Percentiles rank a stretch among this genome's conserved stretches.
These are phyloP conservation scores for Mormoops blainvillei DNA, from an alignment of 2,113 vertebrate genomes.

Conservation along the genomic window DNA sequence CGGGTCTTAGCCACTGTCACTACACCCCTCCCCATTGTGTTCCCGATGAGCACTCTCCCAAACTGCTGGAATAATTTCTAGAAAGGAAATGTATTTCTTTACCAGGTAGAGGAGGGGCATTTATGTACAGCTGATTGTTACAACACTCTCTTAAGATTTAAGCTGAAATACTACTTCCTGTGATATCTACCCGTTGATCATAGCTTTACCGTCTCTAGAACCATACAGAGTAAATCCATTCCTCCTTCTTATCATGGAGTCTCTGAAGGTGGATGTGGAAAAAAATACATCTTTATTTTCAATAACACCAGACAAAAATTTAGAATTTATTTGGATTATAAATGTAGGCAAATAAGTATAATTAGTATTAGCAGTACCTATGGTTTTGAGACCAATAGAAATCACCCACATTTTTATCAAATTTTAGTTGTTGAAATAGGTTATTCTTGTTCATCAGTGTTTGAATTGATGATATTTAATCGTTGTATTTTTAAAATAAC, in stretches of 20 bases:
- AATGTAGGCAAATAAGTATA: background rate
- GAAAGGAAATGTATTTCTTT: background rate
- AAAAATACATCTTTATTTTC: background rate
- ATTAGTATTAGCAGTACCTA: rapidly evolving
- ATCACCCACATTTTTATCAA: background rate
- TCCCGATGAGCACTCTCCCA: background rate
- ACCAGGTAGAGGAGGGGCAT: background rate
- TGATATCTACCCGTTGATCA: background rate
- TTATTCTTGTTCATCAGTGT: background rate
- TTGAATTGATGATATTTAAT: background rate
- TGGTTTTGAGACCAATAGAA: background rate
- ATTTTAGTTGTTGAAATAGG: background rate
- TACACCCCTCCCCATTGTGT: rapidly evolving
- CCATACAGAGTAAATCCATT: background rate
- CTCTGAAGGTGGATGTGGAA: background rate
- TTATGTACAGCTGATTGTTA: background rate
- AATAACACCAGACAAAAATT: background rate
- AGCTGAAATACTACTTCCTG: background rate
- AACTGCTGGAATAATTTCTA: background rate
- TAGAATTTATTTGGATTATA: background rate
- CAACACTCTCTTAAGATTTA: background rate
- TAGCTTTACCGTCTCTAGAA: background rate
- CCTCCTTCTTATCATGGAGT: background rate
- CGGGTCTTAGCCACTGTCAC: background rate
- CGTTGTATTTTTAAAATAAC: background rate